These are phyloP conservation scores for Rhopalosiphum nymphaeae DNA, from an alignment of 2,888 invertebrate species.

Conservation along the genomic window DNA sequence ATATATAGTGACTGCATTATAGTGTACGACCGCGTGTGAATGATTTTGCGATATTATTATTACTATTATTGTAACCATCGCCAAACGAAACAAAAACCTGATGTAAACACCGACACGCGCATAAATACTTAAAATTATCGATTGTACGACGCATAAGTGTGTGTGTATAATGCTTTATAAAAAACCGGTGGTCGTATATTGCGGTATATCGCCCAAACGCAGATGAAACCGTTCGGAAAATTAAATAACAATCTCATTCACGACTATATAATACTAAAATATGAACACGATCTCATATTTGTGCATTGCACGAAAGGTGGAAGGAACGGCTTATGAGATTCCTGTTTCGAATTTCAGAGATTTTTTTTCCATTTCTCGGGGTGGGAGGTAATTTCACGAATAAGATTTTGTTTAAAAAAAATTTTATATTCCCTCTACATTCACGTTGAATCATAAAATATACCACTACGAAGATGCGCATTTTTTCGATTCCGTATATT, in stretches of 20 bases:
- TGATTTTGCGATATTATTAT: background rate
- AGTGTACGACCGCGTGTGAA: background rate
- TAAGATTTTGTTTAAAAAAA: background rate
- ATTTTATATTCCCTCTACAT: background rate
- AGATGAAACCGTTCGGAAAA: background rate
- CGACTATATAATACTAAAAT: background rate
- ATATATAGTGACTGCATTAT: no score
- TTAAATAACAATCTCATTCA: background rate
- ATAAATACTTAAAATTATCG: background rate
- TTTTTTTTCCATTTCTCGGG: background rate
- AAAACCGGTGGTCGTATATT: background rate
- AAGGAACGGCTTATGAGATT: background rate
- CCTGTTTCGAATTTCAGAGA: background rate
- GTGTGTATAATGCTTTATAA: background rate
- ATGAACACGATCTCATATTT: background rate
- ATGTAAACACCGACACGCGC: background rate
- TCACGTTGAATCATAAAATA: background rate
- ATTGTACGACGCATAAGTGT: background rate
- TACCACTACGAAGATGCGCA: background rate
- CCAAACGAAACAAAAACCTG: background rate
- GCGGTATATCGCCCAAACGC: background rate
- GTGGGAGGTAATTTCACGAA: background rate
- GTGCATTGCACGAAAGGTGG: background rate
- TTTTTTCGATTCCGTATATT: background rate
- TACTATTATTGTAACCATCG: background rate